A percentile compares a stretch with the other conserved stretches of the same genome.
phyloP scores from a whole-genome alignment of 2,797 vertebrate species.

The Mormyrops boulengeri region DNA sequence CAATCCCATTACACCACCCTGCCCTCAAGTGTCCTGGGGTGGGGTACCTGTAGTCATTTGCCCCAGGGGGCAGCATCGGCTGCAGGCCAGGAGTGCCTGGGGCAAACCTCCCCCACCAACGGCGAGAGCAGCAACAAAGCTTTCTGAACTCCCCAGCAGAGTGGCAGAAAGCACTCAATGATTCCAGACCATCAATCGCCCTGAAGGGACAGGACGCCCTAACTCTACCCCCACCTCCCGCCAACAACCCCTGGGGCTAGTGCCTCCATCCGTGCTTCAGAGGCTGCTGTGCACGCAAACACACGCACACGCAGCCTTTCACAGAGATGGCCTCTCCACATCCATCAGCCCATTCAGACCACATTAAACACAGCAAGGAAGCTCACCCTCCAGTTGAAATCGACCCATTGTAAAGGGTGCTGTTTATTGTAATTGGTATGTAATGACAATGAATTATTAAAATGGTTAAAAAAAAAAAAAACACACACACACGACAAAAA shows the following conservation, averaged over 20 bases:
- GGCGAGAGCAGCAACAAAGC: constrained; percentile 10
- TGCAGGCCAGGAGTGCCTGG: background rate
- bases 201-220: constrained; percentile 8
- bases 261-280: background rate
- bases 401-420: background rate
- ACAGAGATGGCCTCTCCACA: background rate
- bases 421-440: constrained; percentile 1
- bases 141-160: constrained; percentile 18
- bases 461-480: background rate
- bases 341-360: background rate
- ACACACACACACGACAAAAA: background rate
- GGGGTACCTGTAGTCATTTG: constrained; percentile 15
- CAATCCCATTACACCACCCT: background rate
- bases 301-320: background rate
- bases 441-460: constrained; percentile 12
- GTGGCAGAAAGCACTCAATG: constrained; percentile 35
- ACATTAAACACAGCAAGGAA: background rate
- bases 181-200: constrained; percentile 12
- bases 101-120: background rate
- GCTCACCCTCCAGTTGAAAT: background rate
- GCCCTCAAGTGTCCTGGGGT: background rate
- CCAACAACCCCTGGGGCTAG: constrained; percentile 2
- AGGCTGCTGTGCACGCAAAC: background rate
- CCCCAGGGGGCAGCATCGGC: background rate
- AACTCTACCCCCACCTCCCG: background rate